Base-by-base conservation (phyloP, 2,888 invertebrate genomes). In the Eutolmus rufibarbis region DNA sequence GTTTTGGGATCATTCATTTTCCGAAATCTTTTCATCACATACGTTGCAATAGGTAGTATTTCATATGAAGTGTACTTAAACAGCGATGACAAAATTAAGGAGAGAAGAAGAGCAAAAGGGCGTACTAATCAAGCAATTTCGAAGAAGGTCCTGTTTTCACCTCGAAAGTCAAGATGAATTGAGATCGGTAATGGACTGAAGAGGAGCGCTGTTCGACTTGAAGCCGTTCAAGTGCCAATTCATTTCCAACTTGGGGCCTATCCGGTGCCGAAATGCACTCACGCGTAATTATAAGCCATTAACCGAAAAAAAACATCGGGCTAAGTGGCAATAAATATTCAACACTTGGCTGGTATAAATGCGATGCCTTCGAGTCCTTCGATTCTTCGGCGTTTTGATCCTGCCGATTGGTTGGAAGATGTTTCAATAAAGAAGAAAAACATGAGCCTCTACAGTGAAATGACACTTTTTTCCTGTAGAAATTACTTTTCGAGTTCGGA, bases 201-300 rank as follows among this genome's bases (percentile, higher is more conserved):
- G 66, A 66, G 66, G 66, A 66, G 7, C 1, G 19, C 23, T 66
- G 19, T 19, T 66, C 66, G 19, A 7, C 5, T 31, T 76, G 76
- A 40, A 76, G 76, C n/a, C n/a, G 76, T 37, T 79, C 51, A 79
- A 46, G 79, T 46, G 46, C 19, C 82, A 82, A 82, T 82, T 82
- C 82, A 79, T 79, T 79, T 14, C 23, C 40, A 16, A 46, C 28
- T 46, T 23, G 28, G 79, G 40, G 16, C 7, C 9, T 79, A 79
- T 79, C 79, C 79, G 79, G 79, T 79, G 43, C 46, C 28, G 46
- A 79, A 46, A 16, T 46, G 43, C 79, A 79, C 79, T 79, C 79
- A 79, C 46, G 40, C 79, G 79, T 79, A 79, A 79, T 79, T 40
- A 79, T 79, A 79, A 79, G 79, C 79, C 43, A 79, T 79, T 79